These are phyloP conservation scores for Lutraria lutraria DNA, from an alignment of 2,888 invertebrate species.

Conservation along the genomic window DNA sequence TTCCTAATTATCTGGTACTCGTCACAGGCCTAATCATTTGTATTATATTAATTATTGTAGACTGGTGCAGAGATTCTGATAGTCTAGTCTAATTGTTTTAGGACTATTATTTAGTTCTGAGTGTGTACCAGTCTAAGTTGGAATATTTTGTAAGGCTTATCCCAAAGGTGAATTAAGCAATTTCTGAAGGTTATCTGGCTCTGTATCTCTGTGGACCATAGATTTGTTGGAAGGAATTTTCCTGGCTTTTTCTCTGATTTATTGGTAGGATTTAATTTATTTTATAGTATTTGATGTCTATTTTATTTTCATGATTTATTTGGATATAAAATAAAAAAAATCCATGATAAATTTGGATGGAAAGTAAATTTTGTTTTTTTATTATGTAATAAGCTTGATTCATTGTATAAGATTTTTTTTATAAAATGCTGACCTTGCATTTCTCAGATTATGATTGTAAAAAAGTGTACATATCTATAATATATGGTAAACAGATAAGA, in stretches of 20 bases:
- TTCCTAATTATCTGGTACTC: constrained; percentile 38
- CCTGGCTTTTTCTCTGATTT: background rate
- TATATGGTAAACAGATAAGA: no score
- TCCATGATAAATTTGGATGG: background rate
- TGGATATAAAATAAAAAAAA: background rate
- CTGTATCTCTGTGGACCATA: background rate
- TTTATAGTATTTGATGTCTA: background rate
- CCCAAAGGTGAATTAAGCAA: background rate
- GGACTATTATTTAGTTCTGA: background rate
- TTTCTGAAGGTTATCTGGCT: constrained; percentile 15
- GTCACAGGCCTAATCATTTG: background rate
- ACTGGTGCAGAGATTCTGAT: constrained; percentile 22
- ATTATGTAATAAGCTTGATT: background rate
- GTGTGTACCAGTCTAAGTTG: constrained; percentile 6
- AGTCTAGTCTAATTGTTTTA: constrained; percentile 7
- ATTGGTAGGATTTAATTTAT: constrained; percentile 11
- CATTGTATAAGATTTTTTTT: background rate
- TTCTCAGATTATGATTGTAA: no score
- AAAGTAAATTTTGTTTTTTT: background rate
- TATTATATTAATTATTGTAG: constrained; percentile 25
- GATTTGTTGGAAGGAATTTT: constrained; percentile 15
- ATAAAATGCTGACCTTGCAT: background rate
- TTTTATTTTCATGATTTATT: background rate
- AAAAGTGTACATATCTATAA: no score
- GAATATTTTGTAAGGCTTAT: background rate